phyloP scores from a whole-genome alignment of 1,140 invertebrate species.

The Vanessa atalanta region DNA sequence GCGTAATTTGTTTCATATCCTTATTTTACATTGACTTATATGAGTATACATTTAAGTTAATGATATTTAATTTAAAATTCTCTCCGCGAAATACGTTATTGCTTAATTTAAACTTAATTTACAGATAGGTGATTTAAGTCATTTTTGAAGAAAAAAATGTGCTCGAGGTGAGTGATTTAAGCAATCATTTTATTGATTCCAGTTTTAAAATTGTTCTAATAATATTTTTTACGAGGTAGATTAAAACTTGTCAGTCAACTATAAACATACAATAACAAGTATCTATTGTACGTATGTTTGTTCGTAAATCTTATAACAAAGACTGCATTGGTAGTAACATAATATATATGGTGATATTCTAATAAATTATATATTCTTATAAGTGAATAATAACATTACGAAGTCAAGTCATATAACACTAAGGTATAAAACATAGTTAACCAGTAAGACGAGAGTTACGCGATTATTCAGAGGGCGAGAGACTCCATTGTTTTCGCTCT shows the following conservation, averaged over 20 bases:
- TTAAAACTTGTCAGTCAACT: background rate
- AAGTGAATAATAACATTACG: background rate
- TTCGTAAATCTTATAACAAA: background rate
- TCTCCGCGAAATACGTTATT: no score
- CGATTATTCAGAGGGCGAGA: constrained; percentile 13
- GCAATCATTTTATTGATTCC: background rate
- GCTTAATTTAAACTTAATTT: no score
- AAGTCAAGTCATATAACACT: constrained; percentile 19
- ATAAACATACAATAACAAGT: background rate
- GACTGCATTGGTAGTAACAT: background rate
- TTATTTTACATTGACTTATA: no score
- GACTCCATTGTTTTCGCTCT: constrained; percentile 57
- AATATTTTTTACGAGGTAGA: background rate
- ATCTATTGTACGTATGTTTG: background rate
- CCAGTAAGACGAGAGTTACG: background rate
- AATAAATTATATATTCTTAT: background rate
- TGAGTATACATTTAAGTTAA: no score
- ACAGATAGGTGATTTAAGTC: no score
- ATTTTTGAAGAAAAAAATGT: no score
- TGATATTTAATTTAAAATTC: no score
- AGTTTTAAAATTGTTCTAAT: background rate
- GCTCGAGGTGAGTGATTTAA: no score
- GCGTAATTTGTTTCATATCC: no score
- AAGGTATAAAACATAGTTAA: background rate
- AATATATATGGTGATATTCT: background rate